phyloP scores from a whole-genome alignment of 92 coral and sea anemone genomes.

The Epizoanthus stellaris region DNA sequence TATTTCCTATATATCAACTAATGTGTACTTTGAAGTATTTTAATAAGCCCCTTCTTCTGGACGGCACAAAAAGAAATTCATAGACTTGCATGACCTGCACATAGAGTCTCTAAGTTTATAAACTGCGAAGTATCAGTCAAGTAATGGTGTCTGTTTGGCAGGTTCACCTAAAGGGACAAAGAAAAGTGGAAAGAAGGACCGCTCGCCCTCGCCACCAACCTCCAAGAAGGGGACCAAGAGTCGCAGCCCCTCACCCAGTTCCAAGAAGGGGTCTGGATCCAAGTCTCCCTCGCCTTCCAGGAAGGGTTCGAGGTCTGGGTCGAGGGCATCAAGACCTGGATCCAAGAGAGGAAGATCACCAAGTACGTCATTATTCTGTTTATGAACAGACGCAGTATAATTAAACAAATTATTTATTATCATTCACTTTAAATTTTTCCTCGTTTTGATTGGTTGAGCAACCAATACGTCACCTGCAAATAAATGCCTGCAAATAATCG shows the following conservation, averaged over 20 bases:
- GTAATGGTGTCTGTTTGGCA: neutral
- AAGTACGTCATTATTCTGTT: conserved; percentile 60
- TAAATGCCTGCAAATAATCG: no score
- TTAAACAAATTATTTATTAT: no score
- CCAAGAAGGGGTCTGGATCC: conserved; percentile 81
- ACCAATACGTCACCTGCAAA: no score
- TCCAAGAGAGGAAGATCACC: conserved; percentile 88
- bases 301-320: conserved; percentile 88
- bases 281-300: conserved; percentile 91
- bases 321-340: conserved; percentile 89
- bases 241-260: conserved; percentile 85
- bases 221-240: conserved; percentile 86
- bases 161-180: conserved; percentile 88
- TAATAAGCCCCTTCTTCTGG: no score
- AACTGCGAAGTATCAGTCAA: no score
- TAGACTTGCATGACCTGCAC: no score
- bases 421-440: no score
- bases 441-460: no score
- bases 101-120: no score
- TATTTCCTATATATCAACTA: no score
- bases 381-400: neutral
- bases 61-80: no score
- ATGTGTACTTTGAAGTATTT: no score
- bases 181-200: conserved; percentile 83
- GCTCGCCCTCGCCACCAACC: conserved; percentile 85